A percentile compares a stretch with the other conserved stretches of the same genome.
phyloP scores from a whole-genome alignment of 2,113 vertebrate genomes.

The Sander lucioperca region DNA sequence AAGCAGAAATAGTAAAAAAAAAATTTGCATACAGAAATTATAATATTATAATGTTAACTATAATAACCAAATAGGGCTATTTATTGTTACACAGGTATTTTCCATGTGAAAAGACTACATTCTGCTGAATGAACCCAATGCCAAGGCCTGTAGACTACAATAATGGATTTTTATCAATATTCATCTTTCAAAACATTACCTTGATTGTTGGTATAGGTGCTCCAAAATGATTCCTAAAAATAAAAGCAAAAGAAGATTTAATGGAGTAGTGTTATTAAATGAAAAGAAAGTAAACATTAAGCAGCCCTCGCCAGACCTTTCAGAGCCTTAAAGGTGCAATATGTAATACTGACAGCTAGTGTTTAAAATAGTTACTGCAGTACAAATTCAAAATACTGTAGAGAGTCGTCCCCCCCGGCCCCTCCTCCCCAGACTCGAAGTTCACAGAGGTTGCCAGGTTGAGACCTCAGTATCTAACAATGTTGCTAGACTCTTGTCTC shows the following conservation, averaged over 20 bases:
- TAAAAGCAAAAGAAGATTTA: slow-evolving; percentile 29
- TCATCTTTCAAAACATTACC: slow-evolving; percentile 55
- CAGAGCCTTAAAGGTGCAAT: too few relatives aligned
- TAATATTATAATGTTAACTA: background rate
- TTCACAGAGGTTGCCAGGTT: too few relatives aligned
- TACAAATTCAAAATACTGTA: too few relatives aligned
- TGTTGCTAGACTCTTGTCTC: too few relatives aligned
- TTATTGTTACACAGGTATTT: background rate
- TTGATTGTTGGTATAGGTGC: slow-evolving; percentile 45
- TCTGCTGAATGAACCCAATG: background rate
- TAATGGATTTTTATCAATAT: background rate
- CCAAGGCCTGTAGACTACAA: background rate
- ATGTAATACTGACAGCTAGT: too few relatives aligned
- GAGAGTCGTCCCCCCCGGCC: too few relatives aligned
- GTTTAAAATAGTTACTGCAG: too few relatives aligned
- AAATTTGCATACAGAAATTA: background rate
- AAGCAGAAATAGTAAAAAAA: background rate
- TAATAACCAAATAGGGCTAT: background rate
- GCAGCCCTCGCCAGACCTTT: background rate
- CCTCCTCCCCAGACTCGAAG: too few relatives aligned
- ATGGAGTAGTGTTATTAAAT: background rate
- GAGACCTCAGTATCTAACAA: too few relatives aligned
- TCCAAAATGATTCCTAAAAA: slow-evolving; percentile 72
- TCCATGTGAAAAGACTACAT: background rate
- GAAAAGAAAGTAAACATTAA: background rate